Evolutionary conservation across 2,113 vertebrate species (phyloP), one percentile per base, ranked within the genome.

Genomic region (Embiotoca jacksoni): DNA sequence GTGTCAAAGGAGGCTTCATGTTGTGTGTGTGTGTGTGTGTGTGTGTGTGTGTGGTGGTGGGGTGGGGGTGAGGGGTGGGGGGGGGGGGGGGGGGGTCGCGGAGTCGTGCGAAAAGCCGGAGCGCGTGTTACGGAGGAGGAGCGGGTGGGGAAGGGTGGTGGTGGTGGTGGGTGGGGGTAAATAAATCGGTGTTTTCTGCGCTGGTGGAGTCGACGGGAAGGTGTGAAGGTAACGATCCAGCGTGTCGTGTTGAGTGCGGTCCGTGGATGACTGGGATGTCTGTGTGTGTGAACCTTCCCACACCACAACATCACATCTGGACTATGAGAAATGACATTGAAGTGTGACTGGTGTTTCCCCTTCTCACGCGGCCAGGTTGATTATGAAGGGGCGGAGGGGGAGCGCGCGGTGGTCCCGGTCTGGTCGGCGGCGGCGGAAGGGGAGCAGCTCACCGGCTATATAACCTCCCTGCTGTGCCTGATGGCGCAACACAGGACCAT

Each of bases 401-500:
- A 41, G 63, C 3, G 6, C 65, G 74, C 23, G 0, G 30, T n/a
- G 52, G 80, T 52, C 57, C n/a, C 35, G 67, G 68, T 56, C 55
- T 66, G 62, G 30, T 35, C 6, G 30, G 77, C 2, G 13, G 30
- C 9, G n/a, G 37, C 0, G 44, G 6, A 3, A 16, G 14, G 68
- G 5, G 7, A 6, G n/a, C 11, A 7, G 55, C 44, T 71, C 72
- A 83, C 39, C 67, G 1, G 7, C 78, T 96, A 99, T 87, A 99
- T 97, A 82, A 97, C 94, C 80, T 99, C 97, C 86, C 95, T 94
- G 80, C 94, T 96, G 94, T 96, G 97, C 78, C 96, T 95, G 91
- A 99, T 98, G 3, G 92, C 97, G 90, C 98, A 98, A 87, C 98
- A 99, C 55, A 99, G 96, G 71, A 99, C 95, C 97, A 99, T 98